Percentiles rank a stretch among this genome's conserved stretches.
phyloP scores from a whole-genome alignment of 2,797 vertebrate genomes.

The Mallotus villosus region DNA sequence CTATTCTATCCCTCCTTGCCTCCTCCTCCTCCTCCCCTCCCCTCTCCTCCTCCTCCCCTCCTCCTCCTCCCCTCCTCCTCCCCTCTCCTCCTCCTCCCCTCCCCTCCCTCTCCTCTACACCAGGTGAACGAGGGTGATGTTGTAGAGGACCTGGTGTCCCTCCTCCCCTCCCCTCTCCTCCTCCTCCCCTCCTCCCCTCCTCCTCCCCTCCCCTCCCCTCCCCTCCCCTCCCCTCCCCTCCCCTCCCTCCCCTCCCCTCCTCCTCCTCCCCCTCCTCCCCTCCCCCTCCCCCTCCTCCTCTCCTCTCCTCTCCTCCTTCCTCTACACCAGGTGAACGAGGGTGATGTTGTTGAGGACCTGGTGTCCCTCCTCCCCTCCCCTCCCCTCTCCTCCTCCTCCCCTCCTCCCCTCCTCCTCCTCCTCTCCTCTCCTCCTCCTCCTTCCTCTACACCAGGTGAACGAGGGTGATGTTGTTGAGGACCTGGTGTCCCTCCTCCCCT shows the following conservation, averaged over 20 bases:
- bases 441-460: neutral
- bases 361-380: neutral
- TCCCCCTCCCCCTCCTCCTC: neutral
- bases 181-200: neutral
- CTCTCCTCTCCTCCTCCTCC: too few species aligned
- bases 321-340: neutral
- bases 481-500: neutral
- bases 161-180: too few species aligned
- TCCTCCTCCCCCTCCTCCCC: neutral
- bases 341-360: neutral
- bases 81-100: neutral
- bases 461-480: neutral
- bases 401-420: neutral
- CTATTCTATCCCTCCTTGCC: neutral
- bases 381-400: neutral
- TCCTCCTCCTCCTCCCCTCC: too few species aligned
- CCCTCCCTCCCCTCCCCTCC: neutral
- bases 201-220: neutral
- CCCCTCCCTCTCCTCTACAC: neutral
- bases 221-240: neutral
- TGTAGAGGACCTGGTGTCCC: neutral
- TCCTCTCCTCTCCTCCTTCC: neutral
- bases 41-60: too few species aligned
- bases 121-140: neutral
- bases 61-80: neutral